Conservation (phyloP, 2,113 vertebrate species). For the Sceloporus undulatus region DNA sequence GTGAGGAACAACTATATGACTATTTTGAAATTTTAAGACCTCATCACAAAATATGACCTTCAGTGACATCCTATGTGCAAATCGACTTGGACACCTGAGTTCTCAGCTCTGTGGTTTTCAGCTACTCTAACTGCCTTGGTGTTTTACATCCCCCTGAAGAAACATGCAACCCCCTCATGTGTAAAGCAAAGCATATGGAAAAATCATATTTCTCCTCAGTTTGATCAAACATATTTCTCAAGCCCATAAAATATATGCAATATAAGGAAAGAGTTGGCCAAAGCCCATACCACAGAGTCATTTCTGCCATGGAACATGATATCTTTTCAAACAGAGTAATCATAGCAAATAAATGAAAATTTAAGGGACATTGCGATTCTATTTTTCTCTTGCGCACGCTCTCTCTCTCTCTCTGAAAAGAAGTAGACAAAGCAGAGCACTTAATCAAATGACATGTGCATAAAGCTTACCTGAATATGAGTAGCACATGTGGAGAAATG, state of each 20-base stretch:
- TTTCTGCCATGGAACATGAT: slow-evolving; percentile 58
- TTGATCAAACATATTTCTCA: slow-evolving; percentile 65
- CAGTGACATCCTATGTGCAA: slow-evolving; percentile 51
- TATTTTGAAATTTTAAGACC: slow-evolving; percentile 58
- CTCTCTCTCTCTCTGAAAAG: no score
- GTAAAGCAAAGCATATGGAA: slow-evolving; percentile 71
- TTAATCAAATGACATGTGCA: slow-evolving; percentile 48
- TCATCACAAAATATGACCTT: slow-evolving; percentile 60
- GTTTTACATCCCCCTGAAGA: slow-evolving; percentile 58
- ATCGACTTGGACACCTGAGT: slow-evolving; percentile 67
- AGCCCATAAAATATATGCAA: slow-evolving; percentile 62
- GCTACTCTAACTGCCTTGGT: slow-evolving; percentile 61
- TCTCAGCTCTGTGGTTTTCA: slow-evolving; percentile 59
- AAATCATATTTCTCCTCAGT: slow-evolving; percentile 60
- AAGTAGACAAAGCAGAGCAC: background rate
- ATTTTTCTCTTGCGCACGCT: background rate
- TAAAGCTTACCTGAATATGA: slow-evolving; percentile 27
- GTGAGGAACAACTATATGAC: slow-evolving; percentile 55
- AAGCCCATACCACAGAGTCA: slow-evolving; percentile 52
- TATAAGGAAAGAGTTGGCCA: slow-evolving; percentile 55
- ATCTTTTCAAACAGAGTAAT: slow-evolving; percentile 40
- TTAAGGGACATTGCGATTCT: slow-evolving; percentile 19
- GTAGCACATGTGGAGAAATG: slow-evolving; percentile 43
- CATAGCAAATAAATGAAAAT: slow-evolving; percentile 34
- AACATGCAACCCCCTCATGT: slow-evolving; percentile 61